Base-by-base conservation (phyloP, 2,113 vertebrate species). In the Crotalus horridus region DNA sequence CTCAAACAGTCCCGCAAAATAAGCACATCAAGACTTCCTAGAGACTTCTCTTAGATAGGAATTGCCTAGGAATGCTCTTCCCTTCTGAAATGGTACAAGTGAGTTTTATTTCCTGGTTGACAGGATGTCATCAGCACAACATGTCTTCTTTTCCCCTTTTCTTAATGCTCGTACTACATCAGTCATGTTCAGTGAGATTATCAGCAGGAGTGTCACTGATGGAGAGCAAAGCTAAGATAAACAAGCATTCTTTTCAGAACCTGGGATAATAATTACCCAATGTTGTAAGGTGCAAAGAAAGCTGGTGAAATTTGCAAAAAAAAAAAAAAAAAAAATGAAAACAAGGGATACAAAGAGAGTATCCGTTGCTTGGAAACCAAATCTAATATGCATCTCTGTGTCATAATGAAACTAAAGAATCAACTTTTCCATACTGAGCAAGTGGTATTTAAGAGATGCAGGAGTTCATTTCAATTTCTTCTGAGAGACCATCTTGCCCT, bases 331-430 rank as follows among this genome's bases (percentile, higher is more conserved):
- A 20, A 81, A 43, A 81, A 39, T 43, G 33, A 81, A 43, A 81
- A 81, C 9, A 81, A 95, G 94, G 94, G 92, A 64, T 90, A 94
- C 94, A 95, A 88, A 96, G 95, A 96, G 90, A 96, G 96, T 94
- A 96, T 96, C 91, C 94, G 97, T 97, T 97, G 97, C 97, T 95
- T 97, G 96, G 97, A 97, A 97, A 98, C 98, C 87, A 20, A 96
- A 95, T 94, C 96, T 92, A 96, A 91, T 95, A 96, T 97, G 96
- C 92, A 96, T 95, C 96, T 95, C 95, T 95, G 97, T 97, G 97
- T 97, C 97, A 97, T 97, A 97, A 97, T 94, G 96, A 97, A 96
- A 20, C 89, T 97, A 95, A 96, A 95, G 97, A 97, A 96, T 97
- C 3, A 96, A 94, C 96, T 96, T 96, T 96, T 86, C 54, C 8